These are phyloP conservation scores for Tillus elongatus DNA, from an alignment of 2,888 invertebrate genomes.

Conservation along the genomic window DNA sequence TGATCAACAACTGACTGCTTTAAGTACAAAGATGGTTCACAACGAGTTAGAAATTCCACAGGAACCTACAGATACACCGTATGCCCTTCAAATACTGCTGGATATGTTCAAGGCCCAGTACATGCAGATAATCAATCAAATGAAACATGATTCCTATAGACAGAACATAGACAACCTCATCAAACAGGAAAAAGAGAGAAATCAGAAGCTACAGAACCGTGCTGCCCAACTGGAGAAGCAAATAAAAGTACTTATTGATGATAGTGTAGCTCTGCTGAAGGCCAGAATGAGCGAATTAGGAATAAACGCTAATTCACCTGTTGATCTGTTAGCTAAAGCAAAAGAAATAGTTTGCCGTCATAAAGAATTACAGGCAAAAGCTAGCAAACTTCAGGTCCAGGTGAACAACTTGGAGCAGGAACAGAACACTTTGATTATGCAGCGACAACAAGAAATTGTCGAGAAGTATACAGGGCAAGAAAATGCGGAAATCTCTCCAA, in stretches of 20 bases:
- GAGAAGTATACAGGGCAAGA: conserved; percentile 58
- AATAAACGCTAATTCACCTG: conserved; percentile 77
- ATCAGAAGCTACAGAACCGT: conserved; percentile 70
- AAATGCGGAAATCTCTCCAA: conserved; percentile 53
- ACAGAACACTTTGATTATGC: conserved; percentile 61
- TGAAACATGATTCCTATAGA: conserved; percentile 72
- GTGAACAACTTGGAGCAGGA: conserved; percentile 68
- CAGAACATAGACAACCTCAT: conserved; percentile 65
- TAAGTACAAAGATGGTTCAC: conserved; percentile 65
- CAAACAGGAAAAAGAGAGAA: conserved; percentile 66
- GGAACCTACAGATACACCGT: conserved; percentile 69
- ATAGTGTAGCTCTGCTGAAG: conserved; percentile 81
- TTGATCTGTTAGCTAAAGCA: conserved; percentile 75
- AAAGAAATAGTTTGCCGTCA: conserved; percentile 89
- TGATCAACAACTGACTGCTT: conserved; percentile 77
- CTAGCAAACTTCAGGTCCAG: conserved; percentile 76
- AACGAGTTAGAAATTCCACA: conserved; percentile 75
- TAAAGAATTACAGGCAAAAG: conserved; percentile 84
- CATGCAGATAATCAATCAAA: conserved; percentile 71
- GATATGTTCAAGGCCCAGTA: conserved; percentile 82
- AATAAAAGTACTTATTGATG: conserved; percentile 83
- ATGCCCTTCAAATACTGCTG: conserved; percentile 76
- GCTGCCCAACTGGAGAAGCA: conserved; percentile 89
- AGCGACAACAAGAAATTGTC: conserved; percentile 66
- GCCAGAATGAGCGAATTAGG: conserved; percentile 86